Evolutionary conservation across 2,113 vertebrate species (phyloP).

Genomic region (Lepus timidus): DNA sequence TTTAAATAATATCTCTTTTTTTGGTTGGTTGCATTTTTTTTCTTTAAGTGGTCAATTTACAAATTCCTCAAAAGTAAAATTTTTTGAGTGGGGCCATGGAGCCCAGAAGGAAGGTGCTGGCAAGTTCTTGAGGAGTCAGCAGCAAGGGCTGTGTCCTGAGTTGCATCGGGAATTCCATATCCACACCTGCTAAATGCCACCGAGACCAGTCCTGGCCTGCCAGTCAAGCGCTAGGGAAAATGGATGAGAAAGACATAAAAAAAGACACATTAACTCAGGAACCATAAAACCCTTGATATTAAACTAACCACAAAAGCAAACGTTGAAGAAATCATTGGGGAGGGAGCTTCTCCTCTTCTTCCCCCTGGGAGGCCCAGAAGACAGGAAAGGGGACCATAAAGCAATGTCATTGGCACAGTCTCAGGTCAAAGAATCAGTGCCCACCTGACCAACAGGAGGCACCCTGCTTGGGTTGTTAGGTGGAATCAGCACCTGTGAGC

Average conservation of each 20-base stretch:
- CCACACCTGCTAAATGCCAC: background rate
- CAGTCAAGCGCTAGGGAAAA: conserved; percentile 12
- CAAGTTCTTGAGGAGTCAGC: background rate
- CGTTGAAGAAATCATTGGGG: conserved; percentile 18
- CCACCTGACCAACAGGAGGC: background rate
- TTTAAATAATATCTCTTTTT: background rate
- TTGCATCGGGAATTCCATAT: background rate
- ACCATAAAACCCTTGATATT: conserved; percentile 19
- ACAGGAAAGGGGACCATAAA: background rate
- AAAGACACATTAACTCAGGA: conserved; percentile 18
- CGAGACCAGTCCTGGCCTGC: background rate
- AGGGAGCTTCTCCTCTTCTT: background rate
- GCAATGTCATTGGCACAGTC: background rate
- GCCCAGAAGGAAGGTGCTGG: background rate
- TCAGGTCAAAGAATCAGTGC: conserved; percentile 18
- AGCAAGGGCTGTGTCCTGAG: background rate
- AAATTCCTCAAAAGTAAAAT: background rate
- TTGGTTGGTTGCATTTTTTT: background rate
- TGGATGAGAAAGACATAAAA: background rate
- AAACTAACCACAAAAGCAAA: conserved; percentile 42
- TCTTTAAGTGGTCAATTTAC: background rate
- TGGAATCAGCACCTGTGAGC: no score
- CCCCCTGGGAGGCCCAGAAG: background rate
- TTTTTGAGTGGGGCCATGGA: background rate
- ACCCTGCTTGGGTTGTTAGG: background rate